Conservation (phyloP, 2,113 vertebrate genomes). For the Cisticola juncidis region DNA sequence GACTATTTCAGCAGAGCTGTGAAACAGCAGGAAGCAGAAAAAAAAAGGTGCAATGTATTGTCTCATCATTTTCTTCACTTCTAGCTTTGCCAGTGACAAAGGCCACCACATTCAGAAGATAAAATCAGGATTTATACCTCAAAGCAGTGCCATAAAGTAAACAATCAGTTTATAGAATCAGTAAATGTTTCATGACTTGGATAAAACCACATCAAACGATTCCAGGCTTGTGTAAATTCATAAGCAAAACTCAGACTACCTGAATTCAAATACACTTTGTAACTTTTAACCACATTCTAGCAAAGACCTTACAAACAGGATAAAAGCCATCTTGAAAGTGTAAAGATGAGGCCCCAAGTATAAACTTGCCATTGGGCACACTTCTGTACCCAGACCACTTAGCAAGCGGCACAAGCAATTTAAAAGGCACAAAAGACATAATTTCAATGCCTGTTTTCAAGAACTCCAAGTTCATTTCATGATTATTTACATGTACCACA, state of each 20-base stretch:
- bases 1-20: background rate
- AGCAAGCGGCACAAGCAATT: background rate
- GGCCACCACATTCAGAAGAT: background rate
- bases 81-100: background rate
- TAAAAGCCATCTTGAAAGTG: background rate
- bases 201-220: background rate
- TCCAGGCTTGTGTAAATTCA: background rate
- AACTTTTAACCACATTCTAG: background rate
- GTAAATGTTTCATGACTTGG: background rate
- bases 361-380: background rate
- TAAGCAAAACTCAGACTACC: background rate
- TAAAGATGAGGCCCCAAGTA: background rate
- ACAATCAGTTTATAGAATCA: background rate
- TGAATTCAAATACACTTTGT: background rate
- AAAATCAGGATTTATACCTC: background rate
- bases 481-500: background rate
- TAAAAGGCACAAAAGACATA: background rate
- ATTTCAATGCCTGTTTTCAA: background rate
- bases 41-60: background rate
- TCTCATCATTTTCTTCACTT: background rate
- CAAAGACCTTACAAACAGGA: background rate
- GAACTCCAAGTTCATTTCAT: background rate
- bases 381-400: background rate
- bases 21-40: background rate
- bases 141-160: background rate